Conservation (phyloP, 2,797 vertebrate species). For the Muscicapa comitata region DNA sequence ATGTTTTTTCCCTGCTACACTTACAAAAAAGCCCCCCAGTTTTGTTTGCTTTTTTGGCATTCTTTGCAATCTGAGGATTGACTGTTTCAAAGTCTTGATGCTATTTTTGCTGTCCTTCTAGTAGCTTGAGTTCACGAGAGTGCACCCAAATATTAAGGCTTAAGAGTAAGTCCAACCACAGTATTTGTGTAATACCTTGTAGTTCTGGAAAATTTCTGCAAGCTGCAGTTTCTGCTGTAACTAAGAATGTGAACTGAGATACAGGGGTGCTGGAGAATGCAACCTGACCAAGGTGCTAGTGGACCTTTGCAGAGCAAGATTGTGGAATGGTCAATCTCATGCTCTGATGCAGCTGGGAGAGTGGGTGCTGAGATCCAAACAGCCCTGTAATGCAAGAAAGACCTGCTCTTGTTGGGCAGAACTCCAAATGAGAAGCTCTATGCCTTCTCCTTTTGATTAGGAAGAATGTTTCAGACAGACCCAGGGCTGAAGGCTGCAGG, state of each 20-base stretch:
- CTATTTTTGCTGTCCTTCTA: background rate
- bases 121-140: background rate
- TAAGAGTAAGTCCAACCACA: background rate
- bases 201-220: background rate
- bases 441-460: background rate
- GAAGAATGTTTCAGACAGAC: background rate
- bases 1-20: background rate
- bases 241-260: background rate
- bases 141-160: background rate
- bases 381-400: background rate
- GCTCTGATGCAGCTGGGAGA: background rate
- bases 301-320: background rate
- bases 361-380: background rate
- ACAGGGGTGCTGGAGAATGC: accelerated
- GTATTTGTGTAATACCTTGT: background rate
- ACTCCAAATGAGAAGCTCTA: background rate
- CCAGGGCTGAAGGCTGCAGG: background rate
- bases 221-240: background rate
- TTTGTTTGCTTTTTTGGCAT: background rate
- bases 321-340: background rate
- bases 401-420: background rate
- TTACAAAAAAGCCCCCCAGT: background rate
- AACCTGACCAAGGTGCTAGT: accelerated
- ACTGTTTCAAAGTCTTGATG: background rate
- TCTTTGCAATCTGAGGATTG: background rate